Evolutionary conservation across 2,888 invertebrate species (phyloP), one percentile per base, ranked within the genome.

Genomic region (Agrotis puta): DNA sequence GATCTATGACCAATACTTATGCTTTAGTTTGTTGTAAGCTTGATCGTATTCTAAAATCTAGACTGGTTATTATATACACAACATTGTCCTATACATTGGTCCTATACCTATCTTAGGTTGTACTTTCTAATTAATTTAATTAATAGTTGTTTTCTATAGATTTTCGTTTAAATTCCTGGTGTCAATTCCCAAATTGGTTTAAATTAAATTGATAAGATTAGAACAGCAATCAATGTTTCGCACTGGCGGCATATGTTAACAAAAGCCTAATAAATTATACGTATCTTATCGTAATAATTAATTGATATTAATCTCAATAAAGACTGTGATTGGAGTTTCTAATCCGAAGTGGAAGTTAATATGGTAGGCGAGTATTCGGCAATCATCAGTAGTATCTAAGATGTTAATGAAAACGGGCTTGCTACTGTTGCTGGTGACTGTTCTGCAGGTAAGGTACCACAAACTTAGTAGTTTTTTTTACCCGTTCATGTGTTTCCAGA

Each of bases 351-450:
- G 58, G 39, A 65, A 74, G 75, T 70, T 69, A 66, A 77, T 74
- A 62, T 70, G 48, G 64, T 65, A 74, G 72, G 63, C 47, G 62
- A 45, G 16, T 22, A 53, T 56, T 63, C 20, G 51, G 33, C 43
- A 69, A 65, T 62, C 73, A 53, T 76, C 87, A 91, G 90, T 89
- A 82, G 80, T 69, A 47, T 78, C 75, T 45, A 89, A 83, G 66
- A 92, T 92, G 93, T 88, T 88, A 75, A 75, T 85, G 87, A 87
- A 82, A 75, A 74, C 91, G 85, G 89, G 85, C 70, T 80, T 89
- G 13, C 43, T 92, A 43, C 61, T 90, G 56, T 69, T 92, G 50
- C 86, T 83, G 77, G 83, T 90, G 76, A 88, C 88, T 71, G 77
- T 87, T 51, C 80, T 87, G 71, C 92, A 90, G 91, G 93, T 93